Base-by-base conservation (phyloP, 2,113 vertebrate species). In the Pampusana beccarii region DNA sequence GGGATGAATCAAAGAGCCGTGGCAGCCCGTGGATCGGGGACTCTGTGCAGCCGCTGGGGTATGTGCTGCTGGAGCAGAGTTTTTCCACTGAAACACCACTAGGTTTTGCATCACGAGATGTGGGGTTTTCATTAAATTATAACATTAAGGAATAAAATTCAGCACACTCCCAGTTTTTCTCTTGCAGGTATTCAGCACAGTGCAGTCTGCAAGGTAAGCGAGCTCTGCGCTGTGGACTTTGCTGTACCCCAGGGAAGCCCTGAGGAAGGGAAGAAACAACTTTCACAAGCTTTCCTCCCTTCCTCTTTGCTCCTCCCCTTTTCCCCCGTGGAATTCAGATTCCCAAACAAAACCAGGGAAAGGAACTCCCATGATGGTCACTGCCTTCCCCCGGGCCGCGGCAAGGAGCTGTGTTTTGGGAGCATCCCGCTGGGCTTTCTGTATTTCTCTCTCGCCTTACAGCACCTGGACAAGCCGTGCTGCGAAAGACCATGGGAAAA, bases 61-160 rank as follows among this genome's bases (percentile, higher is more conserved):
- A 51, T 0, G 3, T 71, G 84, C 58, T 83, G 86, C 90, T 86
- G 84, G 26, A 71, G 65, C 57, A 78, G 20, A 46, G 38, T 8
- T 67, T 38, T 65, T 48, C 66, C 46, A 44, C n/a, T 56, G 81
- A 75, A 88, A 88, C 7, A 13, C 36, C 40, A 28, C 19, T 28
- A 17, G 48, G 9, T 87, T 83, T 67, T 93, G 42, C 54, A 89
- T 71, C 81, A 72, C 0, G 1, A 69, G 70, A 44, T 53, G 73
- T 20, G 16, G 44, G 54, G 24, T 61, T 95, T 78, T 53, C 81
- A 88, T 92, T 79, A 91, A 94, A 93, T 74, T 53, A 57, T 64
- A 54, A 73, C 54, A 40, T 31, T n/a, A 62, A 72, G 72, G 72
- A 81, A 69, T 67, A 89, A 79, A 93, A 51, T 21, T 57, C 64